Evolutionary conservation across 1,140 invertebrate genomes (phyloP).

Genomic region (Homalodisca vitripennis): DNA sequence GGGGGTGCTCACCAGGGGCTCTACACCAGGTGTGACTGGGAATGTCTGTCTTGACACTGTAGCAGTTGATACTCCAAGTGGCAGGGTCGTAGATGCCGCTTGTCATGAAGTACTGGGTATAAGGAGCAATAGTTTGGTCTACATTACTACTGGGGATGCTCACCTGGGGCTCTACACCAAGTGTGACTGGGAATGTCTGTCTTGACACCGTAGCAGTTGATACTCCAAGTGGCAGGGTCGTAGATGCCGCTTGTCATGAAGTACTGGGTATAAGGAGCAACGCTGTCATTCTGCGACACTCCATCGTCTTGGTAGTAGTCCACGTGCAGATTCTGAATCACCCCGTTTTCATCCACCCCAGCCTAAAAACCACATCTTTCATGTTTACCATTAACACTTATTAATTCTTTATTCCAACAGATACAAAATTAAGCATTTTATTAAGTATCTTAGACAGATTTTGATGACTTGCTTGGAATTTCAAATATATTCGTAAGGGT

Average conservation of each 20-base stretch:
- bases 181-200: conserved; percentile 64
- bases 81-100: conserved; percentile 60
- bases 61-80: conserved; percentile 56
- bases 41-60: conserved; percentile 58
- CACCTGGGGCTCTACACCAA: conserved; percentile 60
- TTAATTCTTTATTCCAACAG: too few species aligned
- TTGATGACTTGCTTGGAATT: too few species aligned
- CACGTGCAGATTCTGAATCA: conserved; percentile 64
- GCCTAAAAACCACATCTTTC: too few species aligned
- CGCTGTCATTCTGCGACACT: conserved; percentile 56
- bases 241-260: conserved; percentile 60
- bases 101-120: conserved; percentile 48
- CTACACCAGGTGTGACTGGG: conserved; percentile 59
- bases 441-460: too few species aligned
- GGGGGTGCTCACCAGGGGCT: conserved; percentile 56
- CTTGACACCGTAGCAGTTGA: conserved; percentile 53
- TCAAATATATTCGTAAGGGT: too few species aligned
- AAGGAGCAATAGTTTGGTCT: too few species aligned
- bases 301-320: conserved; percentile 65
- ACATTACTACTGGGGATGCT: too few species aligned
- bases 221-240: conserved; percentile 53
- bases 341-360: conserved; percentile 62
- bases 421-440: too few species aligned
- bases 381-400: too few species aligned
- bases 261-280: conserved; percentile 48